phyloP scores from a whole-genome alignment of 1,140 invertebrate genomes.

The Goniozus legneri region DNA sequence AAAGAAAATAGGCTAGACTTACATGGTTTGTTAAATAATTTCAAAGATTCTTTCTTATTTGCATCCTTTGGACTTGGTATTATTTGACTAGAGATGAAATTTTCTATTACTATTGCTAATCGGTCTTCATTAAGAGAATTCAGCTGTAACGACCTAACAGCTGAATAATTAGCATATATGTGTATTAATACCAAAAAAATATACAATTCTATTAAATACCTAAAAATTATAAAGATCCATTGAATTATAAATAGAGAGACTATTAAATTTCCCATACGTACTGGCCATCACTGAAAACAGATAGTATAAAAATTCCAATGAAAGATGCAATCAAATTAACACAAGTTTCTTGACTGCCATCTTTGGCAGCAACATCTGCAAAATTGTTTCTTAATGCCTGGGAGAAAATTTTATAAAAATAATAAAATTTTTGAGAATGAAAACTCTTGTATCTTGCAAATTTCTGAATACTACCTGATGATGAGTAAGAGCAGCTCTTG shows the following conservation, averaged over 20 bases:
- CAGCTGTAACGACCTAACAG: constrained; percentile 72
- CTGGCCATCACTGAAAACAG: constrained; percentile 60
- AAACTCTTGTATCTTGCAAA: too few relatives aligned
- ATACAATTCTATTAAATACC: constrained; percentile 68
- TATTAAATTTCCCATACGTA: constrained; percentile 32
- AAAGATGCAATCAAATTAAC: constrained; percentile 86
- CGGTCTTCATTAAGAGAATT: constrained; percentile 77
- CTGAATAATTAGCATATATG: constrained; percentile 81
- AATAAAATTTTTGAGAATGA: constrained; percentile 4
- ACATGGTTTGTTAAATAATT: constrained; percentile 54
- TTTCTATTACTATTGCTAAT: constrained; percentile 63
- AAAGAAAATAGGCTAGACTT: constrained; percentile 41
- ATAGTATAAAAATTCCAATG: constrained; percentile 72
- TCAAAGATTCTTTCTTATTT: constrained; percentile 61
- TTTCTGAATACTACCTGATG: constrained; percentile 63
- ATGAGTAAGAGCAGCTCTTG: constrained; percentile 86
- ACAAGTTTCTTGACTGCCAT: constrained; percentile 93
- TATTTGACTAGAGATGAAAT: constrained; percentile 56
- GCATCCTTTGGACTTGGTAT: constrained; percentile 53
- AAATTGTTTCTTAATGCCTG: constrained; percentile 83
- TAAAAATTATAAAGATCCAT: constrained; percentile 36
- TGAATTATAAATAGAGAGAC: constrained; percentile 11
- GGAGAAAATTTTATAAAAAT: constrained; percentile 1
- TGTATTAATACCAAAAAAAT: constrained; percentile 75
- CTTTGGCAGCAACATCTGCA: constrained; percentile 93